Conservation (phyloP, 2,888 invertebrate genomes). For the Epinotia brunnichana region DNA sequence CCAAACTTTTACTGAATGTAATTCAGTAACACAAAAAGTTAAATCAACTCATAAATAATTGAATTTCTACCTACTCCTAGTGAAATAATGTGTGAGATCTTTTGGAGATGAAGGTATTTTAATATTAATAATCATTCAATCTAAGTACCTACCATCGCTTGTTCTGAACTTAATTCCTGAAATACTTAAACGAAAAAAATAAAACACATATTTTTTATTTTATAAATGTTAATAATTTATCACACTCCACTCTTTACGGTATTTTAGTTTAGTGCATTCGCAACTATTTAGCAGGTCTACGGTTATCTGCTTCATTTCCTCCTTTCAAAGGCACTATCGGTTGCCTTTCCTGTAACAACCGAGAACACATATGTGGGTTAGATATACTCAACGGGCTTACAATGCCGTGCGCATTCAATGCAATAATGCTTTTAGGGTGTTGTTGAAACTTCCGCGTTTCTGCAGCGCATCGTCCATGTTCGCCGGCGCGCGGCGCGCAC, state of each 20-base stretch:
- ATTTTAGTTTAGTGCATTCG: neutral
- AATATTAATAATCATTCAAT: neutral
- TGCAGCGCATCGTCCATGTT: too few species aligned
- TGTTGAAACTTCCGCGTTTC: too few species aligned
- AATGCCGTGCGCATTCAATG: too few species aligned
- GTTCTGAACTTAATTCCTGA: neutral
- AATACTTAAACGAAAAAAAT: neutral
- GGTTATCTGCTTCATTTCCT: conserved; percentile 31
- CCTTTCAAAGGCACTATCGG: conserved; percentile 63
- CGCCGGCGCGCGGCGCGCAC: too few species aligned
- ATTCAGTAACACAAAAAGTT: too few species aligned
- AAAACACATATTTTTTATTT: neutral
- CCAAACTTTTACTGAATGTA: too few species aligned
- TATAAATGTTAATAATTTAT: conserved; percentile 10
- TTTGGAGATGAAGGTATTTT: neutral
- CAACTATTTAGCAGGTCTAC: conserved; percentile 3
- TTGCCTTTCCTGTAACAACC: conserved; percentile 72
- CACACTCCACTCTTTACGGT: neutral
- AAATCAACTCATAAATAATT: too few species aligned
- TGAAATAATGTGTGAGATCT: too few species aligned
- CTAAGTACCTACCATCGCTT: too few species aligned
- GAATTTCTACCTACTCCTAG: too few species aligned
- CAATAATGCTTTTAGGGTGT: too few species aligned
- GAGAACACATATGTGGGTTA: conserved; percentile 32
- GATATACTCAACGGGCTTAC: too few species aligned